These are phyloP conservation scores for Piezodorus guildinii DNA, from an alignment of 1,140 invertebrate genomes.

Conservation along the genomic window DNA sequence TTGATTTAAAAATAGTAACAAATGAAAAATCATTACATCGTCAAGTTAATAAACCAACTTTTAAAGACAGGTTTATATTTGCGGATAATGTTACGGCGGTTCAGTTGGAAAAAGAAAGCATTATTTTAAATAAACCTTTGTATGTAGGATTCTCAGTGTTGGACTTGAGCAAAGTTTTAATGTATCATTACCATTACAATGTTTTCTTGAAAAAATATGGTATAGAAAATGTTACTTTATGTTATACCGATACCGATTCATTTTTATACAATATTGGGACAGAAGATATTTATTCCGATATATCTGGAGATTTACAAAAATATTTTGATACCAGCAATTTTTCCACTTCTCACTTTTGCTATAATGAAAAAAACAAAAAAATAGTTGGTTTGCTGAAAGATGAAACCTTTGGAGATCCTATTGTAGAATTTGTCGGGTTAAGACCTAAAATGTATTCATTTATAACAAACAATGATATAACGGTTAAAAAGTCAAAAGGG, in stretches of 20 bases:
- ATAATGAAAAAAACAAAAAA: too few species aligned
- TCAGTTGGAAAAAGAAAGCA: neutral
- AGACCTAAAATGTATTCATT: too few species aligned
- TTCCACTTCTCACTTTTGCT: slow-evolving; percentile 6
- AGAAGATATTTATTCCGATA: slow-evolving; percentile 24
- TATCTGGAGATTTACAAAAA: neutral
- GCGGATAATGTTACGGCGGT: neutral
- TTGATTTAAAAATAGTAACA: too few species aligned
- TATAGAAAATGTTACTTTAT: slow-evolving; percentile 22
- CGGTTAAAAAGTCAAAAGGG: too few species aligned
- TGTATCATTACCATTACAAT: slow-evolving; percentile 26
- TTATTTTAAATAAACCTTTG: slow-evolving; percentile 17
- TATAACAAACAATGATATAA: too few species aligned
- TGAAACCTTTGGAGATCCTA: too few species aligned
- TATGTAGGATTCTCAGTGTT: slow-evolving; percentile 23
- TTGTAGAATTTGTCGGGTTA: too few species aligned
- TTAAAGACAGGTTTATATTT: neutral
- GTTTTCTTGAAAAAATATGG: slow-evolving; percentile 15
- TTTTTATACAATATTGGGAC: slow-evolving; percentile 32
- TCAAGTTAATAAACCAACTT: neutral
- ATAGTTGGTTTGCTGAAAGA: too few species aligned
- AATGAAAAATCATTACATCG: too few species aligned
- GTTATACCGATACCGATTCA: slow-evolving; percentile 35
- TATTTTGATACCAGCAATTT: slow-evolving; percentile 27
- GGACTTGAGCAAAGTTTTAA: slow-evolving; percentile 24